Conservation (phyloP, 1,140 invertebrate genomes). For the Calycopis cecrops region DNA sequence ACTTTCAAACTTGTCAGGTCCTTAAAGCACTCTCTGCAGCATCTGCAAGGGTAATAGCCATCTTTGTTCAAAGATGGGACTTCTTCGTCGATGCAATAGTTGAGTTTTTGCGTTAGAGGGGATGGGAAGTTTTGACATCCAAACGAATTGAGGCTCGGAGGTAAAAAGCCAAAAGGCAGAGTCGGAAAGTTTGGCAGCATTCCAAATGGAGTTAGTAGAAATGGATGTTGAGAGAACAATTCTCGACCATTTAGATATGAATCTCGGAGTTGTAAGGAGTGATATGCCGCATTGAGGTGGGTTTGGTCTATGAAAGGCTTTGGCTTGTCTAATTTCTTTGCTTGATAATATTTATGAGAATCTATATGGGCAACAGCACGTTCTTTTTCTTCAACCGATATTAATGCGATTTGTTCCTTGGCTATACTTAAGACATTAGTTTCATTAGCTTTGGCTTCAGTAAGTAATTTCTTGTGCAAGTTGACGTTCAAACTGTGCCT, state of each 20-base stretch:
- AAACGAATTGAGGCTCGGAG: constrained; percentile 54
- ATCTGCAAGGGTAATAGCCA: constrained; percentile 79
- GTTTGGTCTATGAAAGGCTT: constrained; percentile 48
- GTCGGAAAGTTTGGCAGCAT: constrained; percentile 70
- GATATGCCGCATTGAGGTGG: constrained; percentile 49
- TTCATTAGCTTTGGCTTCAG: constrained; percentile 65
- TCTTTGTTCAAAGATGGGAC: constrained; percentile 76
- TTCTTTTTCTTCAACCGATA: constrained; percentile 80
- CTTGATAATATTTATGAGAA: constrained; percentile 58
- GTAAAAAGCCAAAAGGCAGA: constrained; percentile 63
- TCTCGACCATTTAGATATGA: constrained; percentile 63
- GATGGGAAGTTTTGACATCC: constrained; percentile 49
- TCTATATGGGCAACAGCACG: constrained; percentile 73
- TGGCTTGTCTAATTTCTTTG: constrained; percentile 51
- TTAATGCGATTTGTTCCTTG: constrained; percentile 83
- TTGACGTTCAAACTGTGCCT: constrained; percentile 95
- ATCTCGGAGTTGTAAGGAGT: constrained; percentile 60
- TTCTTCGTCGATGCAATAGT: constrained; percentile 76
- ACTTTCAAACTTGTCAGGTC: constrained; percentile 78
- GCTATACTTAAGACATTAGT: constrained; percentile 67
- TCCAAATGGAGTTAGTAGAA: constrained; percentile 68
- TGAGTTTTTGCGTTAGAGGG: constrained; percentile 45
- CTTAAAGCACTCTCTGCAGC: constrained; percentile 78
- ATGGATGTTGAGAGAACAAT: constrained; percentile 61
- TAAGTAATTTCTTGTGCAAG: constrained; percentile 91